Base-by-base conservation (phyloP, 2,888 invertebrate genomes). In the Agonum fuliginosum region DNA sequence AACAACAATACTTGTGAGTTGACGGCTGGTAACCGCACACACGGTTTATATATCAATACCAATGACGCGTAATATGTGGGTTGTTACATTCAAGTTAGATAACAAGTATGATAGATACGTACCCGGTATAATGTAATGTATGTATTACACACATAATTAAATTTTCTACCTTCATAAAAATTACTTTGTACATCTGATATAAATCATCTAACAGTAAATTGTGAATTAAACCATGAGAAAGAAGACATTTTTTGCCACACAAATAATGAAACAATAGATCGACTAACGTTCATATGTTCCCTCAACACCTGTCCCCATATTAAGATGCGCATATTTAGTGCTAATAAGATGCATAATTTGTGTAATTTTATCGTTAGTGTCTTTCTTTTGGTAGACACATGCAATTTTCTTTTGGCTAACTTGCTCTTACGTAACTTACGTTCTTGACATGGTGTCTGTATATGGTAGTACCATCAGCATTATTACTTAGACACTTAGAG, bases 261-360 rank as follows among this genome's bases (percentile, higher is more conserved):
- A 8, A 54, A 51, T n/a, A 54, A 54, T 2, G 37, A 10, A 37
- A 54, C 54, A 54, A 54, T 22, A 24, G 24, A 22, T 24, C 24
- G 12, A n/a, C 1, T 54, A 54, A 54, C 24, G 24, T 12, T 54
- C 24, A n/a, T 22, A 19, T 10, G n/a, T n/a, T n/a, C 20, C 10
- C 51, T 17, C 24, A 12, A 22, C 54, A 54, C 24, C 54, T 54
- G 54, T 22, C 24, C 5, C 10, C 20, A 22, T 22, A 22, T 51
- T 54, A 54, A 12, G 5, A 54, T 51, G 51, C 20, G 22, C 51
- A 51, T 51, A 51, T 54, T 54, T 54, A 20, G 54, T 54, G 54
- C 20, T 54, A 54, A 54, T 54, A 54, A 54, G 54, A 54, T 54
- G 48, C 8, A 54, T 54, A 54, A 27, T 54, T 54, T 54, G 54